These are phyloP conservation scores for Drosophila conformis DNA, from an alignment of 2,888 invertebrate species.

Conservation along the genomic window DNA sequence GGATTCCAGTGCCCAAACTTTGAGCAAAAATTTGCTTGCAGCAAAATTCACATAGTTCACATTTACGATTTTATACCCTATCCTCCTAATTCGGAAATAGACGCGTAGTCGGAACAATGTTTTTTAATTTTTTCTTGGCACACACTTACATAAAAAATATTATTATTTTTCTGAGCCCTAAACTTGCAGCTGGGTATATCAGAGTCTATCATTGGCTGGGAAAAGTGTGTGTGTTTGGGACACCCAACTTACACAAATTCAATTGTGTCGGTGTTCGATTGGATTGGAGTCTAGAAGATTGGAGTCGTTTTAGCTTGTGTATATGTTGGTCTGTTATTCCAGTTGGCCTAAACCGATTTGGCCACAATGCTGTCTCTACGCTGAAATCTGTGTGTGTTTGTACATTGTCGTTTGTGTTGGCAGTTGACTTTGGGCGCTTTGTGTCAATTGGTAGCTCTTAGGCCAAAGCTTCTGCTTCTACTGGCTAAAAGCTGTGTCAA, in stretches of 20 bases:
- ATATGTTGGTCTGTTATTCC: conserved; percentile 47
- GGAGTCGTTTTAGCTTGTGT: conserved; percentile 28
- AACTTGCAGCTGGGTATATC: conserved; percentile 15
- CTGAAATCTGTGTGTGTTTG: conserved; percentile 12
- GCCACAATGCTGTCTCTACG: conserved; percentile 27
- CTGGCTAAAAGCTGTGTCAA: conserved; percentile 29
- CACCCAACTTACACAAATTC: conserved; percentile 60
- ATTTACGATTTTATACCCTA: conserved; percentile 32
- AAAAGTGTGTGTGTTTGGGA: conserved; percentile 7
- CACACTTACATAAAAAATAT: background rate
- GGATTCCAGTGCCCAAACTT: conserved; percentile 18
- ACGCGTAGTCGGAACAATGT: background rate
- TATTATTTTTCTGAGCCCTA: background rate
- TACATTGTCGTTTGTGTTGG: conserved; percentile 35
- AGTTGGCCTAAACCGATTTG: conserved; percentile 72
- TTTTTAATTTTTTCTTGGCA: background rate
- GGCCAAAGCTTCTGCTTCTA: conserved; percentile 37
- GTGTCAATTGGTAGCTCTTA: conserved; percentile 60
- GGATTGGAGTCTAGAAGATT: conserved; percentile 32
- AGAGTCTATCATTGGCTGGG: conserved; percentile 2
- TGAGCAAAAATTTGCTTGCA: conserved; percentile 5
- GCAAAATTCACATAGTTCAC: conserved; percentile 11
- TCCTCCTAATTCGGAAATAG: background rate
- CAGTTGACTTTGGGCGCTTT: conserved; percentile 58
- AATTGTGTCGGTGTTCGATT: conserved; percentile 54